Conservation (phyloP, 2,797 vertebrate genomes). For the Gorsachius magnificus region DNA sequence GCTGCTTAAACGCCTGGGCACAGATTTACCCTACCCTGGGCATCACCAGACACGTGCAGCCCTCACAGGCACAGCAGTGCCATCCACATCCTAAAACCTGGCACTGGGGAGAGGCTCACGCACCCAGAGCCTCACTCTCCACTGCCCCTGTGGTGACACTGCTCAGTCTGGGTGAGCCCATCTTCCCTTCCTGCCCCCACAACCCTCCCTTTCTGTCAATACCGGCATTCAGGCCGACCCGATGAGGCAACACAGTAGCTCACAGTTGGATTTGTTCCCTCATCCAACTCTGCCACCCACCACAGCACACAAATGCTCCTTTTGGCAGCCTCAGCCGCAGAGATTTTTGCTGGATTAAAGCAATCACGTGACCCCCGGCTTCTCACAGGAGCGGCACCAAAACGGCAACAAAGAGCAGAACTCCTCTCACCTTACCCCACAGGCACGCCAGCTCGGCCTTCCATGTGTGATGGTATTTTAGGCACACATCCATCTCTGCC, state of each 20-base stretch:
- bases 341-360: background rate
- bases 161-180: background rate
- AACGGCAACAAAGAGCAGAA: background rate
- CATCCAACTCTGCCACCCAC: background rate
- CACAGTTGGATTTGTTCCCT: background rate
- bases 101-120: background rate
- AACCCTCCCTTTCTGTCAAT: background rate
- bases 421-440: background rate
- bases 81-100: background rate
- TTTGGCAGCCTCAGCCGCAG: background rate
- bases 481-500: background rate
- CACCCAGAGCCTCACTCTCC: background rate
- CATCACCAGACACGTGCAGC: fast-evolving
- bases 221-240: fast-evolving
- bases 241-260: fast-evolving
- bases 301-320: background rate
- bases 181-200: background rate
- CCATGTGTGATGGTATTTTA: background rate
- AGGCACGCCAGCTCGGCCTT: background rate
- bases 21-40: background rate
- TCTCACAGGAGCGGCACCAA: background rate
- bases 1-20: background rate
- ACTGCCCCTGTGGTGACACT: background rate
- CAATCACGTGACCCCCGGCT: background rate
- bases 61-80: background rate